Conservation (phyloP, 2,797 vertebrate genomes). For the Falco biarmicus region DNA sequence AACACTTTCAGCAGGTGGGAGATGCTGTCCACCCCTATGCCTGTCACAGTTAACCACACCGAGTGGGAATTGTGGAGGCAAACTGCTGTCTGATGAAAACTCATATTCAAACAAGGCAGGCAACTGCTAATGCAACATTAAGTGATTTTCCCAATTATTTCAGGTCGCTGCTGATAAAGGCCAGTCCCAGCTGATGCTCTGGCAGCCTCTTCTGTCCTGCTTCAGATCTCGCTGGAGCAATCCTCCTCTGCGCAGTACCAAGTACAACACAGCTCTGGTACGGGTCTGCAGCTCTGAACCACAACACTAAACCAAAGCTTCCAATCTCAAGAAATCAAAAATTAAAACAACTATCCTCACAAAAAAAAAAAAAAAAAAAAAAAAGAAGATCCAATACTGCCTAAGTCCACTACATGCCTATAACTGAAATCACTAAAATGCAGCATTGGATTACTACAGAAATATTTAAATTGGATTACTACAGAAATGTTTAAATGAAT, state of each 20-base stretch:
- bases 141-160: neutral
- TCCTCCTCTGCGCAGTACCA: neutral
- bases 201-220: neutral
- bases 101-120: neutral
- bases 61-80: accelerated
- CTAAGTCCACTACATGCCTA: neutral
- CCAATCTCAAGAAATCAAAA: neutral
- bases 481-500: neutral
- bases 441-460: neutral
- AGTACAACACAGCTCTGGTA: neutral
- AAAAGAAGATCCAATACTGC: neutral
- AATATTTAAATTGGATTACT: neutral
- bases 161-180: neutral
- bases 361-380: neutral
- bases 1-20: neutral
- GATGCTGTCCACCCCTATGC: accelerated
- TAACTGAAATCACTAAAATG: neutral
- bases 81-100: neutral
- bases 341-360: neutral
- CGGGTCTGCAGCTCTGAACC: neutral
- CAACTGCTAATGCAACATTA: neutral
- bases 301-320: neutral
- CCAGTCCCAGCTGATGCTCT: neutral
- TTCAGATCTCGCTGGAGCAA: neutral
- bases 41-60: neutral